phyloP scores from a whole-genome alignment of 2,113 vertebrate species.

The Vulpes vulpes region DNA sequence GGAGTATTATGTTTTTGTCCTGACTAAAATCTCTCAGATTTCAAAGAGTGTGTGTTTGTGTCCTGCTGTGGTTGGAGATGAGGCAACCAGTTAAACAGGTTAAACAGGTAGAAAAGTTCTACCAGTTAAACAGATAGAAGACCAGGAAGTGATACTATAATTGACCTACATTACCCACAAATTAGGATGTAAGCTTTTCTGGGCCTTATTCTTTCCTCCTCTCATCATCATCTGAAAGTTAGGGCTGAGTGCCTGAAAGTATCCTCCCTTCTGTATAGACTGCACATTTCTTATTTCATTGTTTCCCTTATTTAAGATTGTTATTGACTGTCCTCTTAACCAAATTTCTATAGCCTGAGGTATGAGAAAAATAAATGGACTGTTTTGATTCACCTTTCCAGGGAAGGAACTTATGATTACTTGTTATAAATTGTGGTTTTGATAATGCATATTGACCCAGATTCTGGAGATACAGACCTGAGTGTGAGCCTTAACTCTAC shows the following conservation, averaged over 20 bases:
- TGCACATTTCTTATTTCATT: neutral
- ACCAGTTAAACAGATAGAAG: too few relatives aligned
- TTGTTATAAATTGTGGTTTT: neutral
- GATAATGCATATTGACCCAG: neutral
- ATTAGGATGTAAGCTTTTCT: neutral
- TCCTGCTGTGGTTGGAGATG: neutral
- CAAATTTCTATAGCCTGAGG: constrained; percentile 10
- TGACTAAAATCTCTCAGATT: constrained; percentile 46
- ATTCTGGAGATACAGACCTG: constrained; percentile 27
- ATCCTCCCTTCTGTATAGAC: neutral
- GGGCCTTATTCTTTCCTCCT: neutral
- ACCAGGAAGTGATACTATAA: neutral
- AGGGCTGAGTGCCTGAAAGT: neutral
- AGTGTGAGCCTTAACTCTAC: neutral
- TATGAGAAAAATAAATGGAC: neutral
- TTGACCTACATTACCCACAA: neutral
- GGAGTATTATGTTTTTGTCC: neutral
- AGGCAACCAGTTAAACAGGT: neutral
- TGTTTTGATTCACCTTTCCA: neutral
- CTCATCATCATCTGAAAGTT: neutral
- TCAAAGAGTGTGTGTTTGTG: neutral
- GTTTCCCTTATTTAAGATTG: neutral
- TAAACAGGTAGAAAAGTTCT: too few relatives aligned
- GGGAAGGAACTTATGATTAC: neutral
- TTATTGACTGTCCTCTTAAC: neutral